These are phyloP conservation scores for Lepus townsendii DNA, from an alignment of 2,797 vertebrate species.

Conservation along the genomic window DNA sequence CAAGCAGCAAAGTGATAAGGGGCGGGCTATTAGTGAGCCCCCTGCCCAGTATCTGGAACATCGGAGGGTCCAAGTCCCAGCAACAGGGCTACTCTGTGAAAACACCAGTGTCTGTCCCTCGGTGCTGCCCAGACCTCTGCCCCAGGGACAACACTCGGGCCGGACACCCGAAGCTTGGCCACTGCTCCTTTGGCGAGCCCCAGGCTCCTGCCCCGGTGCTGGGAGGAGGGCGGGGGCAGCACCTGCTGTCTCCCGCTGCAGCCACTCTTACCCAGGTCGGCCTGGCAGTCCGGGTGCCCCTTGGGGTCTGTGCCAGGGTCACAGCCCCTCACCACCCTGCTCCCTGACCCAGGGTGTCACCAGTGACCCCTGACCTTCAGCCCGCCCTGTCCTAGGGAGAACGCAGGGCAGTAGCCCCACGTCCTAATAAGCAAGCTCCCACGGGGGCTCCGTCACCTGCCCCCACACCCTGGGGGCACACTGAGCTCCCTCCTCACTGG, in stretches of 20 bases:
- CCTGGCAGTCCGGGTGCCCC: not conserved
- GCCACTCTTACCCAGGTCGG: not conserved
- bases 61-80: not conserved
- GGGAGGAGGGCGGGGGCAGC: no score
- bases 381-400: not conserved
- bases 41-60: not conserved
- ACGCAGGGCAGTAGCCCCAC: not conserved
- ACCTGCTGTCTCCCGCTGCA: accelerated
- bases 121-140: not conserved
- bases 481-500: not conserved
- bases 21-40: not conserved
- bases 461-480: not conserved
- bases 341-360: not conserved
- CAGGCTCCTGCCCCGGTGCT: not conserved
- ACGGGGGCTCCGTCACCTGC: not conserved
- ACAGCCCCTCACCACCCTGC: accelerated
- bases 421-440: not conserved
- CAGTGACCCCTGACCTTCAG: not conserved
- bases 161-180: not conserved
- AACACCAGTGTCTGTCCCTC: not conserved
- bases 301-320: not conserved
- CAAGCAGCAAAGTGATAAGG: not conserved
- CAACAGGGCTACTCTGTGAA: not conserved
- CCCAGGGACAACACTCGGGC: not conserved
- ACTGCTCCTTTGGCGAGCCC: not conserved